Evolutionary conservation across 1,140 invertebrate genomes (phyloP), one percentile per base, ranked within the genome.

Genomic region (Muscidifurax raptorellus): DNA sequence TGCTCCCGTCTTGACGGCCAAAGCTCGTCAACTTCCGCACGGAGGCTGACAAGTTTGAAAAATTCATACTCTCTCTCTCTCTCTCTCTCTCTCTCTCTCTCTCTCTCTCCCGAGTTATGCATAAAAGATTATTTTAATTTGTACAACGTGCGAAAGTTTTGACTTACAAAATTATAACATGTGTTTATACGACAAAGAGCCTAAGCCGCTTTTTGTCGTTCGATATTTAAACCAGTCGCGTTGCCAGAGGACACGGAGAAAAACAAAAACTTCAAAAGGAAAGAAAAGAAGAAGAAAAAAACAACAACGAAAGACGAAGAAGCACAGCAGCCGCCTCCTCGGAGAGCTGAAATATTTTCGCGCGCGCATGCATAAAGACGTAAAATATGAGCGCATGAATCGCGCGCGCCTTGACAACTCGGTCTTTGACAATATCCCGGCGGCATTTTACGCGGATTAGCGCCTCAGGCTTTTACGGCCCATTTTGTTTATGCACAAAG

Each of bases 341-440:
- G 66, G 6, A 12, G 66, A 18, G 27, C 87, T 86, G 87, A 89
- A 90, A 90, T 90, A 90, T 89, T 90, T 82, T 83, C 47, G 36
- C 75, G 10, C 7, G 25, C 52, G 30, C 52, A 64, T n/a, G 72
- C 52, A 89, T 90, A 90, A 90, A 89, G 87, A 88, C 84, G 84
- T 90, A 89, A 90, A 89, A 91, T 91, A 91, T 85, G 86, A 89
- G 84, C 87, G 87, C 87, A 90, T 91, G 90, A 92, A 92, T 92
- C 82, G 86, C 80, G 18, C 85, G n/a, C 85, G 86, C 86, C 85
- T 86, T 86, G 86, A 87, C 84, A 87, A 86, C 84, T 89, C 88
- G 87, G 85, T 87, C 88, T 91, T 90, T 90, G 90, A 90, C 90
- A 90, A 90, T 90, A 90, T 89, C 85, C 88, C 84, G 89, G 84